Conservation (phyloP, 1,140 invertebrate species). For the Ceratina calcarata region DNA sequence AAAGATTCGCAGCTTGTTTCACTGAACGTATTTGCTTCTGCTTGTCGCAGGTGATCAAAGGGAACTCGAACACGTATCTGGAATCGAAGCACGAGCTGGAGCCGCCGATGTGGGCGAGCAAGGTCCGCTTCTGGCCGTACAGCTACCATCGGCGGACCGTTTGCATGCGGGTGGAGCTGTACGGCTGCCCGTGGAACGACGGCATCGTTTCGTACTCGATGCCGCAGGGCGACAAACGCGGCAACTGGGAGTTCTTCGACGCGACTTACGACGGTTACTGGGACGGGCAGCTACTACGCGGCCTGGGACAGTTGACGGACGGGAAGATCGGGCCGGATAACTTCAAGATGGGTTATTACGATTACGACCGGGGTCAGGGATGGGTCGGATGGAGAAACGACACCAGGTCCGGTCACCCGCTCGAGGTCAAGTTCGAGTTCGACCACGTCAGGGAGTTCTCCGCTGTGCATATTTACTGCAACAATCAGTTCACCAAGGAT, state of each 20-base stretch:
- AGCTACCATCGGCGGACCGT: constrained; percentile 91
- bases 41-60: constrained; percentile 89
- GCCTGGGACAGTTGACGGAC: constrained; percentile 94
- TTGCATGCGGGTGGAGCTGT: constrained; percentile 92
- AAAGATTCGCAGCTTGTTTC: no score
- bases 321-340: constrained; percentile 87
- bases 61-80: constrained; percentile 91
- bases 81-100: constrained; percentile 88
- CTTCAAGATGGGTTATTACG: constrained; percentile 86
- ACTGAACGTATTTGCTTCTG: no score
- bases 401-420: constrained; percentile 82
- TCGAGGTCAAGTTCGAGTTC: constrained; percentile 93
- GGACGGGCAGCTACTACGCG: constrained; percentile 85
- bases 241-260: constrained; percentile 93
- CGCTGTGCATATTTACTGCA: constrained; percentile 89
- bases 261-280: constrained; percentile 95
- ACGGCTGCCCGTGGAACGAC: constrained; percentile 87
- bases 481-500: constrained; percentile 90
- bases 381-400: constrained; percentile 97
- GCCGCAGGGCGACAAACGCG: constrained; percentile 89
- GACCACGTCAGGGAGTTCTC: constrained; percentile 93
- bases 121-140: constrained; percentile 91
- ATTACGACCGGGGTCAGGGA: constrained; percentile 84
- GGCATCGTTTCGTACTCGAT: constrained; percentile 79
- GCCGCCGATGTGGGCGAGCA: constrained; percentile 89